Evolutionary conservation across 2,113 vertebrate genomes (phyloP).

Genomic region (Cyprinodon tularosa): DNA sequence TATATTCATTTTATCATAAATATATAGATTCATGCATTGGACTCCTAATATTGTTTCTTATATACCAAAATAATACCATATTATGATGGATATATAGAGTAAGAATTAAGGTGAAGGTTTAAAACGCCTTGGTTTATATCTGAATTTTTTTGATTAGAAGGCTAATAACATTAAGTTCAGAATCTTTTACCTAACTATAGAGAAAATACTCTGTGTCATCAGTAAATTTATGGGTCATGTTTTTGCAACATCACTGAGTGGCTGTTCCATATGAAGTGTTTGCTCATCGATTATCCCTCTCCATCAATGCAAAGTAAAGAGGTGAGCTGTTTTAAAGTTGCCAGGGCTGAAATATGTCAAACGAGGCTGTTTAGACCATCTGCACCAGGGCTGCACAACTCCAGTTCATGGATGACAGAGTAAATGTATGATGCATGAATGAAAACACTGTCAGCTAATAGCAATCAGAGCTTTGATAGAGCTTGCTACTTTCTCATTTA

Average conservation of each 20-base stretch:
- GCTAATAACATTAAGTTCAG: conserved; percentile 11
- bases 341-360: conserved; percentile 30
- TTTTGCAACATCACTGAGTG: conserved; percentile 56
- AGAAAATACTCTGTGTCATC: conserved; percentile 11
- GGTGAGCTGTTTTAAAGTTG: conserved; percentile 42
- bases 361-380: conserved; percentile 28
- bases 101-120: conserved; percentile 9
- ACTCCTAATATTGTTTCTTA: too few species aligned
- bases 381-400: conserved; percentile 60
- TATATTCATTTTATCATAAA: too few species aligned
- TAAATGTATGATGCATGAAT: neutral
- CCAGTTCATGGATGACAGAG: conserved; percentile 29
- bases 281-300: conserved; percentile 44
- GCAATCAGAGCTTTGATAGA: neutral
- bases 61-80: neutral
- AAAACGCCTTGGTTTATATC: conserved; percentile 4
- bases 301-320: conserved; percentile 30
- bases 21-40: too few species aligned
- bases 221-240: conserved; percentile 17
- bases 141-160: conserved; percentile 18
- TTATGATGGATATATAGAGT: conserved; percentile 11
- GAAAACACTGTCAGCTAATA: neutral
- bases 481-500: neutral
- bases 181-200: conserved; percentile 18
- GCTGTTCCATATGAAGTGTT: conserved; percentile 69